Conservation (phyloP, 1,140 invertebrate species). For the Coptotermes formosanus region DNA sequence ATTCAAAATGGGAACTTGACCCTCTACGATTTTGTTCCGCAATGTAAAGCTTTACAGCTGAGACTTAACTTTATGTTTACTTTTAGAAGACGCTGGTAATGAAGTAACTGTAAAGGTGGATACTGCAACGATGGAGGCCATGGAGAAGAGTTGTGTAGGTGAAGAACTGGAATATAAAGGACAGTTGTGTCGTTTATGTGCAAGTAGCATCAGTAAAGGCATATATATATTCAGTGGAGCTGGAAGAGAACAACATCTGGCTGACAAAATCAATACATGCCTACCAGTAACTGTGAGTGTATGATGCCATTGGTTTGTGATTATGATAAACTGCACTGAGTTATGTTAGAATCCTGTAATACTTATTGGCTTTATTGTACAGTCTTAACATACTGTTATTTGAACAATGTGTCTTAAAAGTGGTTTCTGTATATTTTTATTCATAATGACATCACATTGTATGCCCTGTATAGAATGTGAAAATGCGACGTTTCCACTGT, state of each 20-base stretch:
- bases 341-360: too few relatives aligned
- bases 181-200: slow-evolving; percentile 22
- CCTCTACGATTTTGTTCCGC: too few relatives aligned
- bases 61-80: neutral
- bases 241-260: slow-evolving; percentile 4
- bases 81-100: neutral
- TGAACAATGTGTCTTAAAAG: too few relatives aligned
- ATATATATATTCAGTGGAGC: slow-evolving; percentile 10
- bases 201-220: neutral
- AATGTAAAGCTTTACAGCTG: too few relatives aligned
- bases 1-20: too few relatives aligned
- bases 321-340: neutral
- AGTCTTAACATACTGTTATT: too few relatives aligned
- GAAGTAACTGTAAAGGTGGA: neutral
- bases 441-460: too few relatives aligned
- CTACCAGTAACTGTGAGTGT: slow-evolving; percentile 20
- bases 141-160: neutral
- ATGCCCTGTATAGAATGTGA: too few relatives aligned
- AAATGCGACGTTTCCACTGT: too few relatives aligned
- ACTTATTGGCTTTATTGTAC: too few relatives aligned
- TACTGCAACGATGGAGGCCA: neutral
- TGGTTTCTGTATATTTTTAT: too few relatives aligned
- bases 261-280: slow-evolving; percentile 21
- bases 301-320: neutral
- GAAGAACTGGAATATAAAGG: neutral